Conservation (phyloP, 1,140 invertebrate species). For the Choristoneura fumiferana region DNA sequence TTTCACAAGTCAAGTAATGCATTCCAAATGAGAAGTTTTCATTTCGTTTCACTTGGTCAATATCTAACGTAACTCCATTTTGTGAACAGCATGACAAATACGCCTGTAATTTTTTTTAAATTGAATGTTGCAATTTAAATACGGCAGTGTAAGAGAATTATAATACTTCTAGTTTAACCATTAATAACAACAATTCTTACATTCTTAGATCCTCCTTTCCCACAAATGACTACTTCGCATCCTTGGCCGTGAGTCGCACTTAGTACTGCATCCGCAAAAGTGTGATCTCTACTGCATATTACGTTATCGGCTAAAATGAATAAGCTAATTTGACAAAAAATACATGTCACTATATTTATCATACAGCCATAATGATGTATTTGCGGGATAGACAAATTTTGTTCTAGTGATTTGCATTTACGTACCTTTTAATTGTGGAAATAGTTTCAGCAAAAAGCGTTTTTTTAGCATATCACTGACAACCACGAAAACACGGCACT, state of each 20-base stretch:
- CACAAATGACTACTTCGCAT: not conserved
- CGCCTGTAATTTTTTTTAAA: too few relatives aligned
- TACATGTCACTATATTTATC: not conserved
- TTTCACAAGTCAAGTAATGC: not conserved
- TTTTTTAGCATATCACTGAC: not conserved
- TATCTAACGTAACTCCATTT: not conserved
- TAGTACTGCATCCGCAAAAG: not conserved
- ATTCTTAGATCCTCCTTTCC: not conserved
- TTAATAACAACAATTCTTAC: not conserved
- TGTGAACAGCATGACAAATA: not conserved
- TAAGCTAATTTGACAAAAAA: not conserved
- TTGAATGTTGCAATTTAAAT: too few relatives aligned
- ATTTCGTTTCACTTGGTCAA: constrained; percentile 3
- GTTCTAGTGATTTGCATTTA: not conserved
- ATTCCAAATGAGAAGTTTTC: not conserved
- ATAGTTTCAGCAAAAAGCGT: not conserved
- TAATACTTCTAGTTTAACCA: too few relatives aligned
- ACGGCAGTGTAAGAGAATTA: too few relatives aligned
- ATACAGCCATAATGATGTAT: not conserved
- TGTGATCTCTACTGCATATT: not conserved
- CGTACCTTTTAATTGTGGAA: constrained; percentile 7
- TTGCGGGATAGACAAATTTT: not conserved
- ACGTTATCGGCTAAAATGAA: constrained; percentile 1
- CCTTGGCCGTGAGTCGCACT: not conserved
- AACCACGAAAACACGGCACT: constrained; percentile 1